Evolutionary conservation across 2,113 vertebrate species (phyloP), one percentile per base, ranked within the genome.

Genomic region (Xiphorhynchus elegans): DNA sequence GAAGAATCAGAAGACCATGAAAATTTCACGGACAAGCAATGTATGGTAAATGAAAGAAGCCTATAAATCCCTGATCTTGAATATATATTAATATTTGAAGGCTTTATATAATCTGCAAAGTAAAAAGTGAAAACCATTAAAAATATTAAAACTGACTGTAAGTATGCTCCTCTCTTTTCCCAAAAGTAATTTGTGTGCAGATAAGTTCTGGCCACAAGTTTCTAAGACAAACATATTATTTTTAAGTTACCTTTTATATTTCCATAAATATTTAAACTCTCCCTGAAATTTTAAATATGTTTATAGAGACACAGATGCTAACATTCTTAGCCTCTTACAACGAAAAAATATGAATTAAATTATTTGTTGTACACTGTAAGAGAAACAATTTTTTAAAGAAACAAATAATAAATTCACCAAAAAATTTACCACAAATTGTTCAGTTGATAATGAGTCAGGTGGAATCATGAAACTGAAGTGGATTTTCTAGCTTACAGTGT

Each of bases 81-180:
- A 91, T 90, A 96, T 93, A 96, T 87, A 96, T 88, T 94, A 97
- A 96, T 95, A 95, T 92, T 96, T 78, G 88, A 49, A 92, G 53
- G 78, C 69, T 94, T 91, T 94, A 94, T 94, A 88, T 93, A 96
- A 97, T 97, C 87, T 69, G 82, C 72, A 80, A 96, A 94, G 87
- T 96, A 96, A 72, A 94, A 95, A 95, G 89, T 97, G 90, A 95
- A 85, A 96, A 78, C 92, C 74, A 95, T 92, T 97, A 92, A 97
- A 97, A 97, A 97, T 97, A 97, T 96, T 96, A 96, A 95, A 97
- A 88, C 89, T 97, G 92, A 96, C 91, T 96, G 60, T 85, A 92
- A 96, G 83, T 49, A 91, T 49, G 42, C 44, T 85, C 50, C 58
- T 86, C 64, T 83, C 52, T 95, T 96, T 93, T 96, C 88, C 87